Evolutionary conservation across 1,140 invertebrate species (phyloP), one percentile per base, ranked within the genome.

Genomic region (Neelides sp.): DNA sequence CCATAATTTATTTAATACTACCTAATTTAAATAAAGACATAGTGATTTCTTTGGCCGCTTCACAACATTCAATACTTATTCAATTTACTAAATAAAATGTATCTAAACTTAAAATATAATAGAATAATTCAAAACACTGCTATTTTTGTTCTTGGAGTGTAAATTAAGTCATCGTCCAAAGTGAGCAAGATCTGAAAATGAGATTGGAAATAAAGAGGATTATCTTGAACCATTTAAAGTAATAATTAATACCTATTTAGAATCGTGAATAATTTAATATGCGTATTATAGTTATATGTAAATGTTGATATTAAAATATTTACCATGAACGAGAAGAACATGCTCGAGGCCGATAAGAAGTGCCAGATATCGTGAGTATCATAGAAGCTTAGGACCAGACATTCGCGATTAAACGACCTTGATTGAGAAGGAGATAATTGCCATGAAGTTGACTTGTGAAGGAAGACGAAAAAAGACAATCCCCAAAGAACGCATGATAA

Each of bases 271-370:
- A n/a, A n/a, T n/a, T n/a, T n/a, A n/a, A n/a, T n/a, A n/a, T n/a
- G n/a, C n/a, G n/a, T n/a, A n/a, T n/a, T n/a, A n/a, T n/a, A n/a
- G n/a, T n/a, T n/a, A n/a, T n/a, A n/a, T n/a, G n/a, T n/a, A n/a
- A n/a, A n/a, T n/a, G n/a, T n/a, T n/a, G n/a, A n/a, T n/a, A n/a
- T n/a, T n/a, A n/a, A n/a, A 36, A 17, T 2, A 51, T 59, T 64
- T 59, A 81, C 75, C 78, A 85, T 84, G 63, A 91, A 92, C 22
- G 82, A 86, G 60, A 91, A 82, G 63, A 91, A 92, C 74, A 92
- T 78, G 35, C 82, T 83, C 24, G 79, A 73, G 4, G 87, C 82
- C 15, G 87, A 91, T 0, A 89, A 68, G 59, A 89, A 79, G 68
- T 93, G 88, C 89, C 89, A 93, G 20, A 53, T 55, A 26, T 32